These are phyloP conservation scores for Aricia agestis DNA, from an alignment of 1,140 invertebrate genomes.

Conservation along the genomic window DNA sequence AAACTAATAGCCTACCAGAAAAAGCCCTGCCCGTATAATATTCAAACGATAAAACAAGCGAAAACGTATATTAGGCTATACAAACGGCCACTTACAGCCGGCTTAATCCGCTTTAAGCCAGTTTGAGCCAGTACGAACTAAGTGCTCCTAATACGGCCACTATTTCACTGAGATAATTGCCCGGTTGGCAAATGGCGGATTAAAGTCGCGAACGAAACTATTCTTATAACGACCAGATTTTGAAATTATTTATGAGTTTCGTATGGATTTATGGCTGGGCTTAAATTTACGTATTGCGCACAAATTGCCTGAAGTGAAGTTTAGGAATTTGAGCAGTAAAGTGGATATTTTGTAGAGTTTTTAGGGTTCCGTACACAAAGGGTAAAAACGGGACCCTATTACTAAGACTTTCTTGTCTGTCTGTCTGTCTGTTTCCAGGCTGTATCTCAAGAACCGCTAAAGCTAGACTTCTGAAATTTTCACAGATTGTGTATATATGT, in stretches of 20 bases:
- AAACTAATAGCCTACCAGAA: background rate
- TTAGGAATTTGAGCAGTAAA: no score
- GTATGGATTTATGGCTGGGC: background rate
- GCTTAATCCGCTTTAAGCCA: constrained; percentile 57
- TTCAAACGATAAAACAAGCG: background rate
- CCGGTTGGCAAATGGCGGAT: constrained; percentile 44
- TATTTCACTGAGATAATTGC: constrained; percentile 71
- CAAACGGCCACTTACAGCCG: constrained; percentile 45
- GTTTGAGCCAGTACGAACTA: constrained; percentile 59
- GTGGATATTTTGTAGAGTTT: no score
- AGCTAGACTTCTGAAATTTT: no score
- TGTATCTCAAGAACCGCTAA: no score
- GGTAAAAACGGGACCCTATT: no score
- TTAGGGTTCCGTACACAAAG: no score
- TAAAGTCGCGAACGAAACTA: constrained; percentile 37
- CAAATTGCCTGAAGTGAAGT: no score
- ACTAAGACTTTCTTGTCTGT: no score
- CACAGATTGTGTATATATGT: no score
- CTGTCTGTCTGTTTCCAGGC: no score
- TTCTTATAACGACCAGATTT: constrained; percentile 33
- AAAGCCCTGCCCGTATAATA: background rate
- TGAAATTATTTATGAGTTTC: background rate
- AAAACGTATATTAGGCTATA: constrained; percentile 19
- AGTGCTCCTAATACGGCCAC: constrained; percentile 59
- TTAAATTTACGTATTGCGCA: background rate